Base-by-base conservation (phyloP, 2,797 vertebrate genomes). In the Pangasius mekongensis region DNA sequence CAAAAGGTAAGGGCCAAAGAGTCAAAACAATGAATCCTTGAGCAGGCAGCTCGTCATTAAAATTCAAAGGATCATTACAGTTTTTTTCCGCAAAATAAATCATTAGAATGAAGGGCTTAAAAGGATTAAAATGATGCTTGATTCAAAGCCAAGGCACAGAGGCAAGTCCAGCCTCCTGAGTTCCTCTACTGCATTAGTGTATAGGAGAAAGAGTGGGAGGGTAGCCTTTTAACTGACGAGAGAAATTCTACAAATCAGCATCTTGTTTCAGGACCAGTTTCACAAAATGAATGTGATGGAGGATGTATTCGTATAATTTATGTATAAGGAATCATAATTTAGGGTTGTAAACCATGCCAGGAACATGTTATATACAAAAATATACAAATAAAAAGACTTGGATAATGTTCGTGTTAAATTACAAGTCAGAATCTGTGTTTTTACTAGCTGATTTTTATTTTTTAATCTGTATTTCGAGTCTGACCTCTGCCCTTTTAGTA, bases 21-120 rank as follows among this genome's bases (percentile, higher is more conserved):
- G 97, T 97, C 97, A 97, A 97, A 97, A 97, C 96, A 96, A 97
- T 97, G 96, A 97, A 97, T 97, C 95, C 94, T 94, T 96, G 96
- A 97, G 96, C 95, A 97, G 96, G 93, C 94, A 94, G 96, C 60
- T 91, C 92, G 95, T 97, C 96, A 96, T 97, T 97, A 97, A 97
- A 96, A 97, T 97, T 97, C 97, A 97, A 96, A 97, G 95, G 96
- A 97, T 97, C 96, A 97, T 97, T 96, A 96, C 84, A 94, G 95
- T 96, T 96, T 89, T 86, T 90, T 90, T 91, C 78, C 74, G 94
- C 95, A 97, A 97, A 97, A 97, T 97, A 97, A 97, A 97, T 97
- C 97, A 97, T 97, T 97, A 97, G 95, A 97, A 96, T 95, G 96
- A 97, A 96, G 94, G 96, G 96, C 96, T 97, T 97, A 97, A 96